Conservation (phyloP, 2,113 vertebrate species). For the Dascyllus trimaculatus region DNA sequence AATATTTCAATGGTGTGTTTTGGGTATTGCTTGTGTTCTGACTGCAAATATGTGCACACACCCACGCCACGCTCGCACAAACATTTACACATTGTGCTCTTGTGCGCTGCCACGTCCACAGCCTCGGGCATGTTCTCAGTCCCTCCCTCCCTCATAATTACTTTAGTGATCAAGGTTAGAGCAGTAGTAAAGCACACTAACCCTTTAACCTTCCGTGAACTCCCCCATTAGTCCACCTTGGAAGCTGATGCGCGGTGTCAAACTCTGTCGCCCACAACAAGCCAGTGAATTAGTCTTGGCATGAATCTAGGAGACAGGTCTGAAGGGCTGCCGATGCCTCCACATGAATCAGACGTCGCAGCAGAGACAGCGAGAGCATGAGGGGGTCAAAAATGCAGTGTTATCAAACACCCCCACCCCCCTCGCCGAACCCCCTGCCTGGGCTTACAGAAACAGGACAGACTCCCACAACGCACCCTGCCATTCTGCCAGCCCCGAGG, state of each 20-base stretch:
- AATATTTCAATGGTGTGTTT: constrained; percentile 8
- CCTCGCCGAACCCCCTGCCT: constrained; percentile 74
- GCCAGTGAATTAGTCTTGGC: constrained; percentile 86
- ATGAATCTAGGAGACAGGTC: constrained; percentile 75
- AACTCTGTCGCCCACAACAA: constrained; percentile 82
- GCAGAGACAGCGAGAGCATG: constrained; percentile 73
- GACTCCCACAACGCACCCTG: constrained; percentile 82
- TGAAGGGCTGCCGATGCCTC: constrained; percentile 61
- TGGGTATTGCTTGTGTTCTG: constrained; percentile 26
- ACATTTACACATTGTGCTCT: constrained; percentile 35
- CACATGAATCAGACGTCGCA: constrained; percentile 75
- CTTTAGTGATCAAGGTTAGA: constrained; percentile 79
- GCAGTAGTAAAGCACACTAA: constrained; percentile 81
- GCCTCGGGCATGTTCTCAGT: constrained; percentile 79
- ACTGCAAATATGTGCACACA: constrained; percentile 41
- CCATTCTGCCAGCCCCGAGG: constrained; percentile 80
- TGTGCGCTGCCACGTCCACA: constrained; percentile 48
- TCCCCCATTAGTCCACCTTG: constrained; percentile 73
- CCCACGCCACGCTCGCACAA: constrained; percentile 18
- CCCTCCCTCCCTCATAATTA: constrained; percentile 85
- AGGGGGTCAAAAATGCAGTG: constrained; percentile 82
- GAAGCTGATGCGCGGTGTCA: constrained; percentile 70
- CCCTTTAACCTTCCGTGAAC: constrained; percentile 86
- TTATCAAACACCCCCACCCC: constrained; percentile 74
- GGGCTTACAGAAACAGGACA: constrained; percentile 83